phyloP scores from a whole-genome alignment of 2,888 invertebrate genomes.

The Drosophila neutralis region DNA sequence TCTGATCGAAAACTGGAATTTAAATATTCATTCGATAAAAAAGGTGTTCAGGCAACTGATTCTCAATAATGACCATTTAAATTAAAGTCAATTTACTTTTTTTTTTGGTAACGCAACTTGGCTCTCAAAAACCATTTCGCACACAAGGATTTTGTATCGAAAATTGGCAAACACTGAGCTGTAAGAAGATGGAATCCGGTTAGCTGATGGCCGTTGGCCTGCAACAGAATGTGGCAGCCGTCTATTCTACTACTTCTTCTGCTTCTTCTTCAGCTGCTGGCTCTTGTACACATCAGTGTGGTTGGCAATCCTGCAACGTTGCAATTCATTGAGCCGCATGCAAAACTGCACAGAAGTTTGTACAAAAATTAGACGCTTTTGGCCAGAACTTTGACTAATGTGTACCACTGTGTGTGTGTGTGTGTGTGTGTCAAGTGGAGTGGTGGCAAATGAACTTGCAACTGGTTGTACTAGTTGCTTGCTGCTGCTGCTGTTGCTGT shows the following conservation, averaged over 20 bases:
- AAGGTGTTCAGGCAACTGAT: not conserved
- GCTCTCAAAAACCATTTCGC: constrained; percentile 21
- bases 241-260: not conserved
- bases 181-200: constrained; percentile 13
- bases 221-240: constrained; percentile 1
- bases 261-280: not conserved
- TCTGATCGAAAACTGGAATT: not conserved
- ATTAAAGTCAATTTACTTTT: not conserved
- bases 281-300: not conserved
- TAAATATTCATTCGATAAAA: not conserved
- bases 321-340: constrained; percentile 39
- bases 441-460: not conserved
- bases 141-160: constrained; percentile 32
- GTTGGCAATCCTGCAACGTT: not conserved
- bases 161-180: constrained; percentile 41
- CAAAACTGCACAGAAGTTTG: constrained; percentile 46
- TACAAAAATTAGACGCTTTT: constrained; percentile 61
- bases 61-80: not conserved
- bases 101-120: not conserved
- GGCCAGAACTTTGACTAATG: constrained; percentile 53
- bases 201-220: not conserved
- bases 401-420: not conserved
- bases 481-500: not conserved
- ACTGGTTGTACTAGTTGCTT: constrained; percentile 11
- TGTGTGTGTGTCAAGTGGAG: not conserved